These are phyloP conservation scores for Tanaodytes sp. DNA, from an alignment of 2,888 invertebrate genomes.

Conservation along the genomic window DNA sequence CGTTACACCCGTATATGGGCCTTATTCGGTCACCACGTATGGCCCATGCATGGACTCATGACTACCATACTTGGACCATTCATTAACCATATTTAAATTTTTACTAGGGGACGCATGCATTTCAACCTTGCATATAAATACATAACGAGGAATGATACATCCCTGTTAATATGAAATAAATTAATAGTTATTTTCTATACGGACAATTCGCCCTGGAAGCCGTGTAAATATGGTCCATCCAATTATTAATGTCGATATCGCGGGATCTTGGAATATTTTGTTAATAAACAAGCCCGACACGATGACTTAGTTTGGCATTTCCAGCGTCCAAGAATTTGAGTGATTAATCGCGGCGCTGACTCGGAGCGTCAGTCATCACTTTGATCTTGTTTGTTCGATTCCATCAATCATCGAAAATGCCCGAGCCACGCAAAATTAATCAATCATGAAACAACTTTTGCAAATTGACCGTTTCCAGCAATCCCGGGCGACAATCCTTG, in stretches of 20 bases:
- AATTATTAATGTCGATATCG: constrained; percentile 12
- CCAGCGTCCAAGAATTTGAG: constrained; percentile 18
- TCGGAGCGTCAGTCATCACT: constrained; percentile 44
- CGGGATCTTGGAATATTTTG: constrained; percentile 1
- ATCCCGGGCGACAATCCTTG: neutral
- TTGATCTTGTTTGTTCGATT: constrained; percentile 50
- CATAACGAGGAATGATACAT: no score
- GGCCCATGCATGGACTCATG: no score
- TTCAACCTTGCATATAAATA: no score
- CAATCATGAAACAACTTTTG: constrained; percentile 35
- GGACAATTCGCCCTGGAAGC: no score
- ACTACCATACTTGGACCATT: no score
- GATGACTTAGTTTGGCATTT: constrained; percentile 28
- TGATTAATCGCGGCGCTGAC: constrained; percentile 39
- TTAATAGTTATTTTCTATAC: no score
- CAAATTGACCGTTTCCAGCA: constrained; percentile 25
- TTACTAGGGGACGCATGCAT: no score
- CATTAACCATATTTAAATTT: no score
- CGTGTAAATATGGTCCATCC: constrained; percentile 15
- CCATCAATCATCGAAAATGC: constrained; percentile 43
- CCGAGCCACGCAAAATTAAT: constrained; percentile 29
- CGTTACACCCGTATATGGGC: no score
- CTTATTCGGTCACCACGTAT: no score
- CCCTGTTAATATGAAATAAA: no score
- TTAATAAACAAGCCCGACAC: constrained; percentile 19